These are phyloP conservation scores for Chlorospingus semifuscus DNA, from an alignment of 2,797 vertebrate species.

Conservation along the genomic window DNA sequence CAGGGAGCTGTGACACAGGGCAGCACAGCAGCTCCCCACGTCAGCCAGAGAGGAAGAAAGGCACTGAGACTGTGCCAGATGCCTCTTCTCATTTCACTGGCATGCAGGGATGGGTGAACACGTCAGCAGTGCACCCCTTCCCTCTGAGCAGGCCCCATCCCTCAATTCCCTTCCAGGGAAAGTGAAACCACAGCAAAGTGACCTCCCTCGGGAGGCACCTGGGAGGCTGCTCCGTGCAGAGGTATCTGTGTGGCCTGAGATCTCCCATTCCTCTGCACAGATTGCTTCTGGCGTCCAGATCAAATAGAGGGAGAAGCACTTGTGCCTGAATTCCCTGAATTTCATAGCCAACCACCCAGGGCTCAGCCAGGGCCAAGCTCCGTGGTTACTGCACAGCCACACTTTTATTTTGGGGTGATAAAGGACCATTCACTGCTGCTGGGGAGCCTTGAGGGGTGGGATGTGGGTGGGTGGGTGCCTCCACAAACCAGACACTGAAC, in stretches of 20 bases:
- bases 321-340: not conserved
- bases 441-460: not conserved
- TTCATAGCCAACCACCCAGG: not conserved
- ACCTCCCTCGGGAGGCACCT: not conserved
- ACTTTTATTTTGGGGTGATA: not conserved
- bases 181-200: not conserved
- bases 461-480: rapidly evolving
- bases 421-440: not conserved
- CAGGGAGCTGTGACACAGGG: not conserved
- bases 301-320: not conserved
- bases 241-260: not conserved
- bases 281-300: not conserved
- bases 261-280: not conserved
- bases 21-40: not conserved
- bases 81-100: not conserved
- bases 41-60: not conserved
- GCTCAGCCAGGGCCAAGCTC: not conserved
- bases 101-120: not conserved
- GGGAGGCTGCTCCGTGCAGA: rapidly evolving
- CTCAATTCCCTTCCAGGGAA: not conserved
- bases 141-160: not conserved
- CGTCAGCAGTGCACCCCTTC: not conserved
- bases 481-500: not conserved
- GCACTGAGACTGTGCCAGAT: rapidly evolving
- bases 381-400: not conserved